Percentiles rank a stretch among this genome's conserved stretches.
Evolutionary conservation across 2,797 vertebrate species (phyloP).

Genomic region (Cygnus olor): DNA sequence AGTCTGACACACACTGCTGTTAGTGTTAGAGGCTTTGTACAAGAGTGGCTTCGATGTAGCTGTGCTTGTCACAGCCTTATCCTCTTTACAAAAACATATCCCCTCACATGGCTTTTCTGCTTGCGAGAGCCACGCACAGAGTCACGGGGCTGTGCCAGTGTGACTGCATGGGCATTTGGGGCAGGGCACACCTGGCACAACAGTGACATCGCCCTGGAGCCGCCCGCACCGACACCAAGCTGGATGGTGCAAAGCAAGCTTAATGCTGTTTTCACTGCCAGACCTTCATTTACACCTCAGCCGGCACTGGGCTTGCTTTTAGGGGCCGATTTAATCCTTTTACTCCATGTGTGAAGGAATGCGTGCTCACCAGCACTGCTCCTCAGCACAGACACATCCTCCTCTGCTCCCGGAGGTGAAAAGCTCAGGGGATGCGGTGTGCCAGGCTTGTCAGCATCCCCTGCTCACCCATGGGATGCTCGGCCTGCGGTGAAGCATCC

Average conservation of each 20-base stretch:
- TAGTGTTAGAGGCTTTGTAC: rapidly evolving
- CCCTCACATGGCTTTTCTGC: neutral
- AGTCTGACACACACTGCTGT: rapidly evolving
- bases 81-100: slow-evolving; percentile 28
- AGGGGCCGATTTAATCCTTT: slow-evolving; percentile 30
- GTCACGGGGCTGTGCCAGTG: rapidly evolving
- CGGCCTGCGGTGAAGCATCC: neutral
- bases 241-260: neutral
- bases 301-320: neutral
- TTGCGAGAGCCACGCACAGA: neutral
- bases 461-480: rapidly evolving
- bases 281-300: slow-evolving; percentile 39
- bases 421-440: neutral
- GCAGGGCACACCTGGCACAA: neutral
- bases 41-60: neutral
- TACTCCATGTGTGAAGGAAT: slow-evolving; percentile 3
- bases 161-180: rapidly evolving
- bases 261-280: neutral
- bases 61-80: neutral
- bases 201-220: neutral
- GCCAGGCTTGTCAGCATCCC: neutral
- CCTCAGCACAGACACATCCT: neutral
- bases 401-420: neutral
- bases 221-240: neutral
- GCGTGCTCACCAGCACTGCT: neutral